Percentiles rank a stretch among this genome's conserved stretches.
Conservation (phyloP, 2,113 vertebrate genomes). For the Noturus placidus region DNA sequence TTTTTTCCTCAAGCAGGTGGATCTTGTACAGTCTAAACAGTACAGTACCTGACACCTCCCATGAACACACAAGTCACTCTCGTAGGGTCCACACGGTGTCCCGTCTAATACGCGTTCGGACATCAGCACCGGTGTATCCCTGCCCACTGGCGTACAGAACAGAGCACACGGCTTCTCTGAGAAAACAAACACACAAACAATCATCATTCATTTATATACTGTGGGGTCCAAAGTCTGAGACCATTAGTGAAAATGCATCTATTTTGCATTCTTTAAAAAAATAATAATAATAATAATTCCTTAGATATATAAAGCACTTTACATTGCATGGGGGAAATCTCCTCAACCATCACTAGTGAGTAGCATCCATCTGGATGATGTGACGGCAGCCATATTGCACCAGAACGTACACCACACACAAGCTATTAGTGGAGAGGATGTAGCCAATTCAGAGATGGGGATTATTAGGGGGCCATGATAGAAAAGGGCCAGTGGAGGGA, state of each 20-base stretch:
- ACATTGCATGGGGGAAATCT: too few species aligned
- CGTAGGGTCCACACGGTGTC: constrained; percentile 92
- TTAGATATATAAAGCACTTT: too few species aligned
- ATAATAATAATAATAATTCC: too few species aligned
- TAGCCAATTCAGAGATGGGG: too few species aligned
- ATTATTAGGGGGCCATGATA: too few species aligned
- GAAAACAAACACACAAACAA: constrained; percentile 49
- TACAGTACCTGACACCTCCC: constrained; percentile 87
- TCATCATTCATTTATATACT: not conserved
- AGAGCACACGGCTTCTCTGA: constrained; percentile 91
- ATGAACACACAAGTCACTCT: constrained; percentile 90
- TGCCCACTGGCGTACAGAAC: constrained; percentile 85
- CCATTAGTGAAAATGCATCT: not conserved
- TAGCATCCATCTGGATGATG: too few species aligned
- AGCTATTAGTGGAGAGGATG: too few species aligned
- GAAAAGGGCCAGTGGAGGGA: too few species aligned
- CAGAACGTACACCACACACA: too few species aligned
- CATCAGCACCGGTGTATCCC: constrained; percentile 81
- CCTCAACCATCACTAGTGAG: too few species aligned
- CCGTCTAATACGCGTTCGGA: constrained; percentile 91
- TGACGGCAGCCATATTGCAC: too few species aligned
- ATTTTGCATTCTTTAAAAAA: not conserved
- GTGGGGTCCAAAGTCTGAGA: not conserved
- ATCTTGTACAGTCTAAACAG: not conserved
- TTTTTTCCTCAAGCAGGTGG: not conserved